These are phyloP conservation scores for Hyperoplus immaculatus DNA, from an alignment of 2,797 vertebrate species.

Conservation along the genomic window DNA sequence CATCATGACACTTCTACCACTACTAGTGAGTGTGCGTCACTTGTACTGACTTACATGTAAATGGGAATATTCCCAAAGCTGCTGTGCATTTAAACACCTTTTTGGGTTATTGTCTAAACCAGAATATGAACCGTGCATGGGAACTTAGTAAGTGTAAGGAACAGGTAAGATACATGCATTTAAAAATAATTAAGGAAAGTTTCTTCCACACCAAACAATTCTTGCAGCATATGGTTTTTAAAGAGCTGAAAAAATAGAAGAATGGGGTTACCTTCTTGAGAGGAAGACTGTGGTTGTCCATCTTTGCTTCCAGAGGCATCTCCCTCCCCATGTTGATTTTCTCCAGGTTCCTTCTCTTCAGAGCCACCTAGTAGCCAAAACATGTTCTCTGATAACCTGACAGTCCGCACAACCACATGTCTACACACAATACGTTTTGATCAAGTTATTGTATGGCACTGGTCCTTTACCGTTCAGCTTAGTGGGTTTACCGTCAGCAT, in stretches of 20 bases:
- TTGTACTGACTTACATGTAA: no score
- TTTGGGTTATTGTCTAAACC: no score
- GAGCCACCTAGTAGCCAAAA: slow-evolving; percentile 68
- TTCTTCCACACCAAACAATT: not conserved
- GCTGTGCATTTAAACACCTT: no score
- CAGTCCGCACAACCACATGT: not conserved
- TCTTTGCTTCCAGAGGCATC: slow-evolving; percentile 74
- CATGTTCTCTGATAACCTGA: not conserved
- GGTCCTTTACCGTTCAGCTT: slow-evolving; percentile 76
- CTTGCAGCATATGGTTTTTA: not conserved
- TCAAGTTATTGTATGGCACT: not conserved
- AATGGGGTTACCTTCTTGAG: slow-evolving; percentile 69
- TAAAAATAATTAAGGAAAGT: not conserved
- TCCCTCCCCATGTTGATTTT: slow-evolving; percentile 67
- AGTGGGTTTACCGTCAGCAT: slow-evolving; percentile 76
- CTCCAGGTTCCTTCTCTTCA: slow-evolving; percentile 78
- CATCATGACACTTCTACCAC: no score
- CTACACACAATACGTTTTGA: not conserved
- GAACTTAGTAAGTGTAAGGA: not conserved
- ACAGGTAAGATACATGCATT: not conserved
- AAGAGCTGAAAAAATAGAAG: not conserved
- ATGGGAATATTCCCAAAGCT: no score
- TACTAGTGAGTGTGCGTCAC: no score
- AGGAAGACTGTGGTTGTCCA: slow-evolving; percentile 60
- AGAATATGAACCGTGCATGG: no score